These are phyloP conservation scores for Cyanoderma ruficeps DNA, from an alignment of 2,113 vertebrate species.

Conservation along the genomic window DNA sequence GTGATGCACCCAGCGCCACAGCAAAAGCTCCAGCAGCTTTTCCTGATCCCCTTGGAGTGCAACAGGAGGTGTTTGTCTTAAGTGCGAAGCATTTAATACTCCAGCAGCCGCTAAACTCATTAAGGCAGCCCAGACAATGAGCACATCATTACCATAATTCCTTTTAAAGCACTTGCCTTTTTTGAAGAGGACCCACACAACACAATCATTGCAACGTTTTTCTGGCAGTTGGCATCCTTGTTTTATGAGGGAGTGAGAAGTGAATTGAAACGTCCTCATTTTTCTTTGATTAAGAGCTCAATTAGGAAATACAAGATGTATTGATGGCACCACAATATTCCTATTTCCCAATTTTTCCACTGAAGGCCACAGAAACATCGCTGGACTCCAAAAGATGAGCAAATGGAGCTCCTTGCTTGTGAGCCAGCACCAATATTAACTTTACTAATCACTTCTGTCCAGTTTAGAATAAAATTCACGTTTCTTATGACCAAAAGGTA, in stretches of 20 bases:
- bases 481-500: not conserved
- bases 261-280: not conserved
- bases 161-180: conserved; percentile 15
- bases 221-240: not conserved
- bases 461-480: not conserved
- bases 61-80: conserved; percentile 26
- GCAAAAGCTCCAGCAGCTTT: not conserved
- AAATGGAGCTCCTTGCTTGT: not conserved
- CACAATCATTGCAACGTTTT: conserved; percentile 6
- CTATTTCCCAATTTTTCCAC: not conserved
- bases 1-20: not conserved
- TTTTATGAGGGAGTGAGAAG: not conserved
- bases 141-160: conserved; percentile 47
- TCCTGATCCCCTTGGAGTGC: not conserved
- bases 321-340: not conserved
- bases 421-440: not conserved
- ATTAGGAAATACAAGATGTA: not conserved
- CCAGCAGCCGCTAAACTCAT: conserved; percentile 7
- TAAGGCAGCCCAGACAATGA: conserved; percentile 29
- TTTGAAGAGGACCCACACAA: not conserved
- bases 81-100: conserved; percentile 28
- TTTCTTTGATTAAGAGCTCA: not conserved
- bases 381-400: not conserved
- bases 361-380: not conserved
- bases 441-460: not conserved